Evolutionary conservation across 1,140 invertebrate genomes (phyloP).

Genomic region (Drosophila guanche): DNA sequence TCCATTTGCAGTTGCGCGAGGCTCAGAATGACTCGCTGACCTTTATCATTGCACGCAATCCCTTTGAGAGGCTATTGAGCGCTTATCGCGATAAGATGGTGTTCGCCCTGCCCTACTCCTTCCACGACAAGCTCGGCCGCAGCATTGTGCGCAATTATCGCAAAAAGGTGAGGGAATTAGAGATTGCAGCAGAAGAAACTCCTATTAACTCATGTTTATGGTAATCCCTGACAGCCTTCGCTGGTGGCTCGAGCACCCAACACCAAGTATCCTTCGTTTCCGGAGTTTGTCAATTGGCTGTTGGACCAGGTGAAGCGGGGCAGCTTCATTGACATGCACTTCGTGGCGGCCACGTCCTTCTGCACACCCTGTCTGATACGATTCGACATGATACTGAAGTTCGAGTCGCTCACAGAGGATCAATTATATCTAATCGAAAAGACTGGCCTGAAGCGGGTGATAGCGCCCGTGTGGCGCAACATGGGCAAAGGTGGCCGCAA

Average conservation of each 20-base stretch:
- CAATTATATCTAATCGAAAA: slow-evolving; percentile 92
- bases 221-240: slow-evolving; percentile 30
- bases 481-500: slow-evolving; percentile 88
- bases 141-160: slow-evolving; percentile 90
- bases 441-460: slow-evolving; percentile 89
- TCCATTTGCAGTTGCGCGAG: slow-evolving; percentile 64
- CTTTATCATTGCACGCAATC: slow-evolving; percentile 95
- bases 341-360: slow-evolving; percentile 92
- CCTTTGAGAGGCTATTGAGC: slow-evolving; percentile 93
- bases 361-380: slow-evolving; percentile 95
- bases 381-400: slow-evolving; percentile 94
- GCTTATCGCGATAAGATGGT: slow-evolving; percentile 95
- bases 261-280: slow-evolving; percentile 89
- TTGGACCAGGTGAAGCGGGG: slow-evolving; percentile 87
- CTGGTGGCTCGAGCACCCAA: slow-evolving; percentile 50
- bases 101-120: slow-evolving; percentile 90
- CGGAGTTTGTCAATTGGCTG: slow-evolving; percentile 90
- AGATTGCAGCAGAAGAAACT: neutral
- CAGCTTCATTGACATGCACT: slow-evolving; percentile 94
- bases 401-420: slow-evolving; percentile 94
- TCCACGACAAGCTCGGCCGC: slow-evolving; percentile 90
- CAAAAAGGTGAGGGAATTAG: slow-evolving; percentile 81
- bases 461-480: slow-evolving; percentile 92
- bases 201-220: neutral
- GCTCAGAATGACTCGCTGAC: slow-evolving; percentile 87